Evolutionary conservation across 1,140 invertebrate genomes (phyloP).

Genomic region (Aphis craccivora): DNA sequence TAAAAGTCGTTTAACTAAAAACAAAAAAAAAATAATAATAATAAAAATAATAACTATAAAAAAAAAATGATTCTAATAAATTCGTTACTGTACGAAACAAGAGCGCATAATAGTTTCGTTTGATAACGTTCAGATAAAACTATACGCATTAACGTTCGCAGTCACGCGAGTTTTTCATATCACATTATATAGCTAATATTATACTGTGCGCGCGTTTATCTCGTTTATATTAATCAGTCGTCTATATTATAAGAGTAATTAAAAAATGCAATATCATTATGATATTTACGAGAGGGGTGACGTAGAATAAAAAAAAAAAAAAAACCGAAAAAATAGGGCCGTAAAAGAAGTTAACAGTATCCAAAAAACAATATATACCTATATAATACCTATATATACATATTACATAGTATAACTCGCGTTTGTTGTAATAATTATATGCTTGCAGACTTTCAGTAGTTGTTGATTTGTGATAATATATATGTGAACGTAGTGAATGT

Average conservation of each 20-base stretch:
- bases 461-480: conserved; percentile 11
- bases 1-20: conserved; percentile 34
- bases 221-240: conserved; percentile 47
- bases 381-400: too few species aligned
- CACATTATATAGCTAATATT: conserved; percentile 32
- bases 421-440: background rate
- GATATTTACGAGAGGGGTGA: conserved; percentile 9
- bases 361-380: background rate
- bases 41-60: background rate
- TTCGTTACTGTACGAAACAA: conserved; percentile 14
- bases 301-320: background rate
- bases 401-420: too few species aligned
- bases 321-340: background rate
- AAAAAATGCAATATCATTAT: conserved; percentile 46
- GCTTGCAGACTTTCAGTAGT: background rate
- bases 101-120: background rate
- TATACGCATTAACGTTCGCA: background rate
- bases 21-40: background rate
- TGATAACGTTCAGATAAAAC: conserved; percentile 41
- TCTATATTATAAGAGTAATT: conserved; percentile 40
- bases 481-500: background rate
- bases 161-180: conserved; percentile 45
- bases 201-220: background rate
- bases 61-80: conserved; percentile 51
- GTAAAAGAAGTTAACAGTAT: background rate